phyloP scores from a whole-genome alignment of 2,113 vertebrate species.

The Leucopsar rothschildi region DNA sequence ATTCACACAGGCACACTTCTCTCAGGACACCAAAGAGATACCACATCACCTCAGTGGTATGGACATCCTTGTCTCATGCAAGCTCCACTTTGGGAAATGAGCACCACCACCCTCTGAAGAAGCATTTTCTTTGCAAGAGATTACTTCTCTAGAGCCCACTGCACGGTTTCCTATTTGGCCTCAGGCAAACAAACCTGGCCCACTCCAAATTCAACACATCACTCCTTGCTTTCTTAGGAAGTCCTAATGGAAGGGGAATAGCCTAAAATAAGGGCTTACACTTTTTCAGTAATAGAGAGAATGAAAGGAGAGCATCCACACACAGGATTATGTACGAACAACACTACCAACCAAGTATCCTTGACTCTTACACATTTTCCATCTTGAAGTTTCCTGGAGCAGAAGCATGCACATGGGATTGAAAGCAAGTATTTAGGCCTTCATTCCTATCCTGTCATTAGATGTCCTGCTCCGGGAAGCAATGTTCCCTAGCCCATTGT shows the following conservation, averaged over 20 bases:
- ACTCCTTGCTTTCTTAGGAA: not conserved
- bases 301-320: not conserved
- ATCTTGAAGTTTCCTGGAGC: not conserved
- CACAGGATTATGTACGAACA: not conserved
- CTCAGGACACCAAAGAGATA: not conserved
- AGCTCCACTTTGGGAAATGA: not conserved
- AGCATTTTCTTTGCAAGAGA: not conserved
- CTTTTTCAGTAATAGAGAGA: not conserved
- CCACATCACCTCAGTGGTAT: rapidly evolving
- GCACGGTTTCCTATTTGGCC: not conserved
- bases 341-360: not conserved
- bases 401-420: not conserved
- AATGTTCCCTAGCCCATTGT: not conserved
- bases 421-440: not conserved
- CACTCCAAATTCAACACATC: not conserved
- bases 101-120: not conserved
- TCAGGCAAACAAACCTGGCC: not conserved
- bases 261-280: not conserved
- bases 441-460: not conserved
- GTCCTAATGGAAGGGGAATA: not conserved
- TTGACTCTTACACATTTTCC: not conserved
- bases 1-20: not conserved
- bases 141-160: not conserved
- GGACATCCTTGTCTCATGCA: rapidly evolving
- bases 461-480: not conserved